Conservation (phyloP, 2,113 vertebrate species). For the Protobothrops flavoviridis region DNA sequence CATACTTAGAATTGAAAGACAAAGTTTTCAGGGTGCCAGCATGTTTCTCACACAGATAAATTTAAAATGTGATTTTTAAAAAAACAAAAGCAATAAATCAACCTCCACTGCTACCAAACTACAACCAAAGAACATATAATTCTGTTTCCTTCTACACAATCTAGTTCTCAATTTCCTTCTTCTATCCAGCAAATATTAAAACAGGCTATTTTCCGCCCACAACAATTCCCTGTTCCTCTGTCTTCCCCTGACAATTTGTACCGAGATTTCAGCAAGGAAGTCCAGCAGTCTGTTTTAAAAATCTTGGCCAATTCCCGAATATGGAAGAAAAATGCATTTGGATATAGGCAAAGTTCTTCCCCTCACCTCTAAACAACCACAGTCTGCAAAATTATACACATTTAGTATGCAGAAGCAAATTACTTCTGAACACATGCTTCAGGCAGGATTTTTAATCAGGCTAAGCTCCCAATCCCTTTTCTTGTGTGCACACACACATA, state of each 20-base stretch:
- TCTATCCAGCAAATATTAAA: background rate
- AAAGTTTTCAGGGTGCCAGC: background rate
- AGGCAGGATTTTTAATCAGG: background rate
- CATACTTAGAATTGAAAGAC: background rate
- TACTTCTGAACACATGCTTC: background rate
- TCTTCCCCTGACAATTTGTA: background rate
- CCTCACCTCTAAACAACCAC: background rate
- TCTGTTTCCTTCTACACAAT: background rate
- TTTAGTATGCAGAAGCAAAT: background rate
- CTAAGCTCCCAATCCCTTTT: background rate
- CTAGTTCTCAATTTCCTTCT: background rate
- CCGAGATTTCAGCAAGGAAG: background rate
- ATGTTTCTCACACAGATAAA: background rate
- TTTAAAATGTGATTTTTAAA: background rate
- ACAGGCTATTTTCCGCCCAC: background rate
- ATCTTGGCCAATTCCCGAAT: background rate
- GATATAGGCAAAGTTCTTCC: background rate
- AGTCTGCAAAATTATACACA: background rate
- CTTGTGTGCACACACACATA: background rate
- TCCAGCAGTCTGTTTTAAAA: background rate
- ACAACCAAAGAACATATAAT: background rate
- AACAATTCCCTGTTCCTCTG: background rate
- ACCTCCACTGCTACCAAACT: background rate
- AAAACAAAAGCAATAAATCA: background rate
- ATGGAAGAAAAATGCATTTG: background rate